These are phyloP conservation scores for Oscheius onirici DNA, from an alignment of 2,888 invertebrate genomes.

Conservation along the genomic window DNA sequence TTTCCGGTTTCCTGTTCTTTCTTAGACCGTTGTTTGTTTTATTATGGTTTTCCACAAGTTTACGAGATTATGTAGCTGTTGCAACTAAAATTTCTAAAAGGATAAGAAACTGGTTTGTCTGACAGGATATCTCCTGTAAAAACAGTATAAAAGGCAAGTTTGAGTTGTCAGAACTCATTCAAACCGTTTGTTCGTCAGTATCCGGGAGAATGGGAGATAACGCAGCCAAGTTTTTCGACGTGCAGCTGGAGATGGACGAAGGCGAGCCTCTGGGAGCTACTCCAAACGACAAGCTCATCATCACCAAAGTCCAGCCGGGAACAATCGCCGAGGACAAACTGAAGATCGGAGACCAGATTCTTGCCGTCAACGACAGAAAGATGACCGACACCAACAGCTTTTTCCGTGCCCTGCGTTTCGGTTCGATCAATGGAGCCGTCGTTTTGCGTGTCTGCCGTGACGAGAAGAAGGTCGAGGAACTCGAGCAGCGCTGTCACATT, in stretches of 20 bases:
- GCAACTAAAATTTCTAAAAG: background rate
- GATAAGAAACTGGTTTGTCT: background rate
- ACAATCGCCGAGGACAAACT: slow-evolving; percentile 65
- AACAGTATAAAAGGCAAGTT: too few species aligned
- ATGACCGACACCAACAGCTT: slow-evolving; percentile 56
- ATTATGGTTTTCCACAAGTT: too few species aligned
- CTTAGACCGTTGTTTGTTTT: too few species aligned
- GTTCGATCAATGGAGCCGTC: slow-evolving; percentile 46
- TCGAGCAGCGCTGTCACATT: slow-evolving; percentile 58
- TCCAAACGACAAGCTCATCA: slow-evolving; percentile 65
- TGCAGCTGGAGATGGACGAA: slow-evolving; percentile 63
- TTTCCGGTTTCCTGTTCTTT: too few species aligned
- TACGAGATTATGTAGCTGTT: background rate
- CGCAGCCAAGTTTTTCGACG: slow-evolving; percentile 30
- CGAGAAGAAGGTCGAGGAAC: slow-evolving; percentile 42
- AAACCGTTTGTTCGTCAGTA: too few species aligned
- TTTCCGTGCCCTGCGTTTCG: slow-evolving; percentile 61
- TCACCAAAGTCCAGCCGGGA: slow-evolving; percentile 60
- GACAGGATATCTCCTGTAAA: too few species aligned
- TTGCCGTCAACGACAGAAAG: slow-evolving; percentile 50
- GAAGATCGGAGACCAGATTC: slow-evolving; percentile 62
- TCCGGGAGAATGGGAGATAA: too few species aligned
- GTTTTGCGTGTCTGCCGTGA: background rate
- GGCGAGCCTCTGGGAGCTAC: slow-evolving; percentile 65
- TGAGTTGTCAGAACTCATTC: too few species aligned